Base-by-base conservation (phyloP, 2,888 invertebrate genomes). In the Microctonus aethiopoides region DNA sequence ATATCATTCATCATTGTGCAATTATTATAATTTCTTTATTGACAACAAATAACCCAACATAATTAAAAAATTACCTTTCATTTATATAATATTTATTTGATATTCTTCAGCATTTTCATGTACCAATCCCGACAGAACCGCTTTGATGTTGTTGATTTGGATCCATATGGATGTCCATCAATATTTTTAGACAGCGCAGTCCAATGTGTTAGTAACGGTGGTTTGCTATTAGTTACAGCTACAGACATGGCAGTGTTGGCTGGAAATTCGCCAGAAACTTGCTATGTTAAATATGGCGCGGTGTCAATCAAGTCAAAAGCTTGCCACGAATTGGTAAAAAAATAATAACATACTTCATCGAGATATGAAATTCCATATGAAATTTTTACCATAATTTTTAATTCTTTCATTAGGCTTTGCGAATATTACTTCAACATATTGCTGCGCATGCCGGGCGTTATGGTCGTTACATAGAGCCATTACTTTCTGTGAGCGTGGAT, bases 221-320 rank as follows among this genome's bases (percentile, higher is more conserved):
- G 99, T 0, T 83, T 99, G 29, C 87, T 99, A 34, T 90, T 98
- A 77, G 92, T 99, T 0, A 99, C 99, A 0, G 98, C 98, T 29
- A 99, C 99, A 0, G 99, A 99, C 86, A 96, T 98, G 95, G 96
- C 94, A 0, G 94, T 98, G 0, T 87, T 99, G 57, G 98, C 98
- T 69, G 99, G 99, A 0, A 98, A 98, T 87, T 91, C 94, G 0
- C 95, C 97, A 0, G 99, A 99, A 87, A 95, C 98, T 0, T 98
- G 98, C 84, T 91, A 92, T 79, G 91, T 92, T 9, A 98, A 98
- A 88, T 99, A 99, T 84, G 98, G 98, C 0, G 92, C 97, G 0
- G 88, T 97, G 68, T 94, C 98, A 1, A 86, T 98, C 56, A 92
- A 93, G 80, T 92, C 92, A 13, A 95, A 94, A 82, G 91, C 92